Conservation (phyloP, 2,113 vertebrate genomes). For the Steatornis caripensis region DNA sequence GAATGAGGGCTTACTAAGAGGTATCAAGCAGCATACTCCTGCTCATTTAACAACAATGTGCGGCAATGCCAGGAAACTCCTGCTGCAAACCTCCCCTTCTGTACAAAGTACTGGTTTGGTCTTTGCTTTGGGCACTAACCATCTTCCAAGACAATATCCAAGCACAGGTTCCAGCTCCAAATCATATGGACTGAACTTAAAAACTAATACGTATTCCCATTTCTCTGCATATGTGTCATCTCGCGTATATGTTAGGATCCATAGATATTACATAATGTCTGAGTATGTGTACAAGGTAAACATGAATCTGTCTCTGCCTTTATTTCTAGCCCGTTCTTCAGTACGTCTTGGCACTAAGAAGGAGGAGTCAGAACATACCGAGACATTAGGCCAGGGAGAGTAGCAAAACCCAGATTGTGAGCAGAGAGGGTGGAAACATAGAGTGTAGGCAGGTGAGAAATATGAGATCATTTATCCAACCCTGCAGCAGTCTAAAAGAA, state of each 20-base stretch:
- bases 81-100: not conserved
- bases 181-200: not conserved
- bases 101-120: not conserved
- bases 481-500: slow-evolving; percentile 57
- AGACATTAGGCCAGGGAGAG: slow-evolving; percentile 60
- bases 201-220: not conserved
- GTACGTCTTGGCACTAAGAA: slow-evolving; percentile 9
- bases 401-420: slow-evolving; percentile 57
- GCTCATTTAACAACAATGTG: not conserved
- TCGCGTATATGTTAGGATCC: not conserved
- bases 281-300: not conserved
- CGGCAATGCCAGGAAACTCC: not conserved
- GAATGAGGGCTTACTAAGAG: not conserved
- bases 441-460: slow-evolving; percentile 66
- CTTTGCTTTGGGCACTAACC: not conserved
- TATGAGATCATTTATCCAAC: slow-evolving; percentile 65
- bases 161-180: not conserved
- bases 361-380: slow-evolving; percentile 55
- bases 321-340: not conserved
- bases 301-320: slow-evolving; percentile 14
- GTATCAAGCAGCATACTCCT: not conserved
- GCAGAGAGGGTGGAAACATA: slow-evolving; percentile 53
- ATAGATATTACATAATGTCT: slow-evolving; percentile 8
- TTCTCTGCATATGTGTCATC: not conserved
- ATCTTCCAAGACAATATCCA: not conserved